Base-by-base conservation (phyloP, 1,140 invertebrate species). In the Drosophila eugracilis region DNA sequence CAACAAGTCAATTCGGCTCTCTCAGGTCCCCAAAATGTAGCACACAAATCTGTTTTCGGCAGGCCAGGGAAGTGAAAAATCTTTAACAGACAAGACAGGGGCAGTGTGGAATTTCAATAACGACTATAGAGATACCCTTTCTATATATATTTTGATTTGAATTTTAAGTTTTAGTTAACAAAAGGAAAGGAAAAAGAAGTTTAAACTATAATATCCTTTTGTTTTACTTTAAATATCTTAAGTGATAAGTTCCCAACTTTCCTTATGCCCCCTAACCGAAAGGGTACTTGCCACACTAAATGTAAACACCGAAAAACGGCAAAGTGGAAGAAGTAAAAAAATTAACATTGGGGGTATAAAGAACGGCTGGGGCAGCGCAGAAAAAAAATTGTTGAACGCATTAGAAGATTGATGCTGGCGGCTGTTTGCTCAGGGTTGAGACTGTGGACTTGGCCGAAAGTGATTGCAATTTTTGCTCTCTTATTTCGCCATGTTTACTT, bases 391-490 rank as follows among this genome's bases (percentile, higher is more conserved):
- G 37, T 58, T 85, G 81, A 85, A 86, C 81, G 81, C 81, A 85
- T 85, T 85, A 85, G 81, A 86, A 85, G 81, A 85, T 85, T 85
- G 81, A 86, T 85, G 81, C 81, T 86, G 81, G 73, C 77, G 84
- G 81, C 83, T 85, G 81, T 85, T 81, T 85, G 60, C 49, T 74
- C 55, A 75, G 66, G 14, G 57, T 30, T 22, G 45, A 32, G 60
- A 30, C 37, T 62, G 55, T 50, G 54, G 69, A 50, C 53, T 54
- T 34, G 53, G 55, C 60, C 60, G 60, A 80, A 81, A 85, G 81
- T 85, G 81, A 85, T 85, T 85, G 81, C 81, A 85, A 85, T 85
- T 85, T 80, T 70, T 66, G 72, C 59, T 65, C 69, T 78, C 69
- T 86, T 85, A 74, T 75, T 84, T 80, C 58, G 59, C 71, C 66